A percentile compares a stretch with the other conserved stretches of the same genome.
These are phyloP conservation scores for Tachypleus tridentatus DNA, from an alignment of 1,140 invertebrate genomes.

Conservation along the genomic window DNA sequence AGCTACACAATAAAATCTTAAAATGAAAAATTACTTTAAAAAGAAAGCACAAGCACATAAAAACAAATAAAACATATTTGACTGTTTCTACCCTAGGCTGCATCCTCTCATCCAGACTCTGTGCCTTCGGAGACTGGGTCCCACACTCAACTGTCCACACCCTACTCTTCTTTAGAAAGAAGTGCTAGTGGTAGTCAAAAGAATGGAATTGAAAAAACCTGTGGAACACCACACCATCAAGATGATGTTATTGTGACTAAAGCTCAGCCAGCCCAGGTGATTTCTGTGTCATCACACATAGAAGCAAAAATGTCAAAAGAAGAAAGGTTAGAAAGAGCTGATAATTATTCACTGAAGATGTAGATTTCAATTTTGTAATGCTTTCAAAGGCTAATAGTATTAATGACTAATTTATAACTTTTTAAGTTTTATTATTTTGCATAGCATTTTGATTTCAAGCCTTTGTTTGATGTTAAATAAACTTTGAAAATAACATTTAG, in stretches of 20 bases:
- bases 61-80: too few species aligned
- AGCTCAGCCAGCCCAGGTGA: slow-evolving; percentile 56
- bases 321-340: slow-evolving; percentile 38
- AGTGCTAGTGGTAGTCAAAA: slow-evolving; percentile 6
- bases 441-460: too few species aligned
- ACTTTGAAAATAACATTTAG: too few species aligned
- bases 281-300: slow-evolving; percentile 42
- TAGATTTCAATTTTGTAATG: too few species aligned
- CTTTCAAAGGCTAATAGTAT: too few species aligned
- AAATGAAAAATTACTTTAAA: slow-evolving; percentile 1
- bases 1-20: background rate
- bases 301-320: slow-evolving; percentile 46
- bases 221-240: slow-evolving; percentile 7
- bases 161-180: slow-evolving; percentile 21
- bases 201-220: slow-evolving; percentile 1
- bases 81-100: slow-evolving; percentile 5
- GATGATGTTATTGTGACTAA: slow-evolving; percentile 53
- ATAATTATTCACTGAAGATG: too few species aligned
- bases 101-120: slow-evolving; percentile 15
- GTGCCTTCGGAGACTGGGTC: slow-evolving; percentile 7
- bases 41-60: too few species aligned
- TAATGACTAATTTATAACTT: too few species aligned
- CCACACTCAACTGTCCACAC: slow-evolving; percentile 19
- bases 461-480: too few species aligned
- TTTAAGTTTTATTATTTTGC: too few species aligned